Conservation (phyloP, 2,113 vertebrate genomes). For the Empidonax alnorum region DNA sequence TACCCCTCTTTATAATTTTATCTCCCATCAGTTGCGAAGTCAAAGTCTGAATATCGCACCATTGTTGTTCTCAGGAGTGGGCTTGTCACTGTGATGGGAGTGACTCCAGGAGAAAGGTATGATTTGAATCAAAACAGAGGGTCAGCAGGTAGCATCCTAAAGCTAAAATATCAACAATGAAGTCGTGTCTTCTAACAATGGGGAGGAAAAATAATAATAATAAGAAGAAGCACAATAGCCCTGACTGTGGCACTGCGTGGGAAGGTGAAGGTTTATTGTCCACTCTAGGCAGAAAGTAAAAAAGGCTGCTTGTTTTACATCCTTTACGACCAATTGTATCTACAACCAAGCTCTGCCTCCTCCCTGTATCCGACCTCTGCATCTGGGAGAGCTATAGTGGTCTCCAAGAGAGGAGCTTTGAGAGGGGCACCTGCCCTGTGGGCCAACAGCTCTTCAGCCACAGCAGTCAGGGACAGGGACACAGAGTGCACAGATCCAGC, state of each 20-base stretch:
- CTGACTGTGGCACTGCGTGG: rapidly evolving
- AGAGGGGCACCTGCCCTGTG: neutral
- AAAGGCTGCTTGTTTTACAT: neutral
- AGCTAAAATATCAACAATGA: constrained; percentile 14
- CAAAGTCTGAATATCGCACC: constrained; percentile 40
- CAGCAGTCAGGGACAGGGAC: neutral
- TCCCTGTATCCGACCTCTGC: neutral
- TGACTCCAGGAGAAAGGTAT: neutral
- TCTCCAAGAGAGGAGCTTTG: rapidly evolving
- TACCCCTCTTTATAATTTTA: constrained; percentile 44
- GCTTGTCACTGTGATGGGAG: neutral
- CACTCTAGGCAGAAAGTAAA: neutral
- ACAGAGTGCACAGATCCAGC: neutral
- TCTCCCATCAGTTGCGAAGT: constrained; percentile 38
- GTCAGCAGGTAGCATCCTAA: neutral
- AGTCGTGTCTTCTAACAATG: neutral
- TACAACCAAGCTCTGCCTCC: neutral
- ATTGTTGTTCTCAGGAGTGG: neutral
- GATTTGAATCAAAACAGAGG: constrained; percentile 4
- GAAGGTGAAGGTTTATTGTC: neutral
- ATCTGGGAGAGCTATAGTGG: neutral
- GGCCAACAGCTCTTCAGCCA: neutral
- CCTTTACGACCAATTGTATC: neutral
- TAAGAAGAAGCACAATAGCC: neutral
- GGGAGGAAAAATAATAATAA: neutral